Conservation (phyloP, 2,888 invertebrate species). For the Leistus spinibarbis region DNA sequence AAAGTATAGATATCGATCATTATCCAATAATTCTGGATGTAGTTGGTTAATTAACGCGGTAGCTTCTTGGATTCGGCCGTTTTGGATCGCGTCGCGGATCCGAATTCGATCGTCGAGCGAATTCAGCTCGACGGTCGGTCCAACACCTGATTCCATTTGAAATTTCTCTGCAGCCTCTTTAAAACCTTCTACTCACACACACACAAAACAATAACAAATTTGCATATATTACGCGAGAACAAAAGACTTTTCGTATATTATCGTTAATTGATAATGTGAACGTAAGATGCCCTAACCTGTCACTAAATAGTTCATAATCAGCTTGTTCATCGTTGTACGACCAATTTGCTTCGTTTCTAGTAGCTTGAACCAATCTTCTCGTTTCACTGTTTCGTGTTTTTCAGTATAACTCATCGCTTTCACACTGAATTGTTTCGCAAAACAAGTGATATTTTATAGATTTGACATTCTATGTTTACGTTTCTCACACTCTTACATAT, state of each 20-base stretch:
- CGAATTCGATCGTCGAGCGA: conserved; percentile 89
- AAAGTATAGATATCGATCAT: conserved; percentile 94
- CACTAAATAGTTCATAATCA: conserved; percentile 98
- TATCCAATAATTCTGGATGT: conserved; percentile 93
- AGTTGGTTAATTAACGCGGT: conserved; percentile 91
- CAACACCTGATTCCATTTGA: conserved; percentile 89
- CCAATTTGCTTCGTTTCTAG: conserved; percentile 82
- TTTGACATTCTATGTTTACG: neutral
- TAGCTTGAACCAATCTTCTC: conserved; percentile 77
- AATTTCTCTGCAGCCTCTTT: conserved; percentile 98
- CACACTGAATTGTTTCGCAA: neutral
- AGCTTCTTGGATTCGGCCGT: conserved; percentile 90
- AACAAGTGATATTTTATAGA: neutral
- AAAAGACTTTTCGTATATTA: conserved; percentile 11
- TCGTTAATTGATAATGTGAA: conserved; percentile 8
- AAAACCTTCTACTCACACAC: conserved; percentile 76
- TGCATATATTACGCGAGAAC: conserved; percentile 12
- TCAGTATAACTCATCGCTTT: conserved; percentile 61
- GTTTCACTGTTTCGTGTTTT: conserved; percentile 60
- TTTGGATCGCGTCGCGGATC: conserved; percentile 93
- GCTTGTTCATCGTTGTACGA: conserved; percentile 91
- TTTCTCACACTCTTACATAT: neutral
- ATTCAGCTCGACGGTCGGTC: conserved; percentile 77
- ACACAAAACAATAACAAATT: conserved; percentile 11
- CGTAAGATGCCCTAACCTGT: conserved; percentile 70